A percentile compares a stretch with the other conserved stretches of the same genome.
Conservation (phyloP, 2,797 vertebrate species). For the Mus minutoides region DNA sequence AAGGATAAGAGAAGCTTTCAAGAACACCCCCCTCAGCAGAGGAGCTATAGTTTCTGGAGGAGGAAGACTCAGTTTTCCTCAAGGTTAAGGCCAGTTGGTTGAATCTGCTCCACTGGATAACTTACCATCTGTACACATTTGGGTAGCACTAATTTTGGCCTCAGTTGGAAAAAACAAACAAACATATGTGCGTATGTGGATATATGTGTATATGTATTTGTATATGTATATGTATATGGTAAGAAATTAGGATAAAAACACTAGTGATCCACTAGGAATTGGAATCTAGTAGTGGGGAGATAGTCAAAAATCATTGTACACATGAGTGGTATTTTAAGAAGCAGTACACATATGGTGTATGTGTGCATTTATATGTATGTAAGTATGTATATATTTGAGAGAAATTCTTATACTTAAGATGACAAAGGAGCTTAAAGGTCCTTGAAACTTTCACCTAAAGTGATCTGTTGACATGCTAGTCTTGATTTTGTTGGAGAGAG, state of each 20-base stretch:
- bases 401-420: background rate
- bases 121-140: no score
- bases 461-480: background rate
- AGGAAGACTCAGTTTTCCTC: background rate
- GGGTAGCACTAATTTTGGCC: background rate
- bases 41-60: background rate
- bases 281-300: background rate
- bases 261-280: background rate
- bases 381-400: background rate
- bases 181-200: background rate
- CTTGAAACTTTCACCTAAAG: background rate
- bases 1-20: background rate
- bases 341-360: background rate
- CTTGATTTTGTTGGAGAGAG: background rate
- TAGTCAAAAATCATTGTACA: background rate
- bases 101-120: background rate
- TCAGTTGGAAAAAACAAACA: background rate
- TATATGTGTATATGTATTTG: background rate
- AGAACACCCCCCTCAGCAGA: background rate
- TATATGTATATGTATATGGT: no score
- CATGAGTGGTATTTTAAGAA: background rate
- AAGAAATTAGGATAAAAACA: no score
- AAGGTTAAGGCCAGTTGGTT: accelerated
- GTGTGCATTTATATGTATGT: background rate
- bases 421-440: background rate